Conservation (phyloP, 2,113 vertebrate species). For the sheep (Ovis aries) region ARS-UI_Ramb_v3.0 NC_056060.1:90734001-90734500, state of each 20-base stretch:
- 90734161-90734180: constrained; percentile 13
- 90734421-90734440: constrained; percentile 34
- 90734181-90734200: background rate
- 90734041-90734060: background rate
- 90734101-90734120: background rate
- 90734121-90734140: background rate
- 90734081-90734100: background rate
- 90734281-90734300: constrained; percentile 16
- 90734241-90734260: constrained; percentile 33
- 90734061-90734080: background rate
- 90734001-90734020: background rate
- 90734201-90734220: background rate
- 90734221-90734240: constrained; percentile 16
- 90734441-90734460: constrained; percentile 41
- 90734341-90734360: constrained; percentile 33
- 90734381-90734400: background rate
- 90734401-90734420: background rate
- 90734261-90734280: constrained; percentile 38
- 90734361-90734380: background rate
- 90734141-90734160: background rate
- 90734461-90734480: constrained; percentile 24
- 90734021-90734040: background rate
- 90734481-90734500: background rate
- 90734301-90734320: background rate
- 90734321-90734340: background rate